Evolutionary conservation across 2,113 vertebrate genomes (phyloP), one percentile per base, ranked within the genome.

Genomic region (Trachemys scripta): DNA sequence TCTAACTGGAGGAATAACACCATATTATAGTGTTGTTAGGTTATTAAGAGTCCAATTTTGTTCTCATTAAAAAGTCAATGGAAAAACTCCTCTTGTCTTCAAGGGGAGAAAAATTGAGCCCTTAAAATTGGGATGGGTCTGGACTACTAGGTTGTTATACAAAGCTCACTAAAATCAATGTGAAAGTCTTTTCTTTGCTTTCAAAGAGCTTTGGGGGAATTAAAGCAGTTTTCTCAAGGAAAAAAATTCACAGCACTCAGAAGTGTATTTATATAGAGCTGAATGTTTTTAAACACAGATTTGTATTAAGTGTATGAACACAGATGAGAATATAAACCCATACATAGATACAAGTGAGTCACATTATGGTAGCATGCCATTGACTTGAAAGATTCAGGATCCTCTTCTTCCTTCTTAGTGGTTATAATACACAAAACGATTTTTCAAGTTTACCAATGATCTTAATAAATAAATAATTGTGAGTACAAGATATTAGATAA

Each of bases 1-100:
- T 22, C 53, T 85, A 89, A 92, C 16, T 50, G 25, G 76, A 95
- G 20, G 57, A 97, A 84, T 16, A 95, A 5, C 17, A 81, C 6
- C 20, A 42, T 31, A n/a, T 75, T 51, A 87, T 65, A 75, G 2
- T 78, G 42, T 62, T 80, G 85, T 38, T 19, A 22, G 31, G 38
- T 53, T 54, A 85, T 9, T 83, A 49, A 49, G 57, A 87, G 94
- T 53, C 49, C 76, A 93, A 0, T 80, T 12, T 89, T 47, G 31
- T 13, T 62, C 1, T 42, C 1, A 47, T 42, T 80, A 29, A 88
- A 27, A 54, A 92, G 65, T 87, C 84, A 90, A 2, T 62, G 27
- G 9, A 24, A 90, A 38, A 80, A 42, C 45, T 62, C 1, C 25
- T 42, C 42, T 88, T 47, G 9, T 17, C 27, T 90, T 85, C 54